A percentile compares a stretch with the other conserved stretches of the same genome.
Conservation (phyloP, 2,113 vertebrate species). For the Gymnorhina tibicen region DNA sequence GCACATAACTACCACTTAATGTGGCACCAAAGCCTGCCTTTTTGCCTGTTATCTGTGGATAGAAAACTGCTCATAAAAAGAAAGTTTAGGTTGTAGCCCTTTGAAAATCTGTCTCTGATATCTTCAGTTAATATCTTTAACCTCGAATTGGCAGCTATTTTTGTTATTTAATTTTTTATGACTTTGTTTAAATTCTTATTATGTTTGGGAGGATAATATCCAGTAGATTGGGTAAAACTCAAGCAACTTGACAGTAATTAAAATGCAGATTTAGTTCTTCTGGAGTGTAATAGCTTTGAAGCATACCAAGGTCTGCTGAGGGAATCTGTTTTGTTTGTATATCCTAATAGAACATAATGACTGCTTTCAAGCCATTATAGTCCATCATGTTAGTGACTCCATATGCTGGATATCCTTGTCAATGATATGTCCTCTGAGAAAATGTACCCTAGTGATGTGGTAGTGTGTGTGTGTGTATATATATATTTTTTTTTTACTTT, state of each 20-base stretch:
- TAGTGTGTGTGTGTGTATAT: neutral
- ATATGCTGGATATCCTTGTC: conserved; percentile 11
- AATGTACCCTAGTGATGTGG: neutral
- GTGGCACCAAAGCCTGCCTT: neutral
- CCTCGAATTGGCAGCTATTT: neutral
- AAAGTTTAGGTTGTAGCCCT: neutral
- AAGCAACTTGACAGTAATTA: conserved; percentile 38
- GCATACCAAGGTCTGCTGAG: conserved; percentile 4
- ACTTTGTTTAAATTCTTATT: neutral
- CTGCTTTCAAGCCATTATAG: conserved; percentile 53
- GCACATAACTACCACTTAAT: neutral
- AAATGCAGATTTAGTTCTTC: conserved; percentile 38
- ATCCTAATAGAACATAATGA: conserved; percentile 46
- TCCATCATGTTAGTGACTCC: conserved; percentile 30
- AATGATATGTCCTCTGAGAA: neutral
- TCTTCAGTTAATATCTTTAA: neutral
- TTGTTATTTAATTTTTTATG: neutral
- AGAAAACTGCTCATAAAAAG: neutral
- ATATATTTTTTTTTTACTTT: neutral
- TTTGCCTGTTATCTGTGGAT: neutral
- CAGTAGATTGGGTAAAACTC: neutral
- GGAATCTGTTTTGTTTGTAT: conserved; percentile 42
- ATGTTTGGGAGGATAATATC: neutral
- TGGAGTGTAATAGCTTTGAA: conserved; percentile 20
- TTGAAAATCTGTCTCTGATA: neutral